These are phyloP conservation scores for Colius striatus DNA, from an alignment of 2,113 vertebrate species.

Conservation along the genomic window DNA sequence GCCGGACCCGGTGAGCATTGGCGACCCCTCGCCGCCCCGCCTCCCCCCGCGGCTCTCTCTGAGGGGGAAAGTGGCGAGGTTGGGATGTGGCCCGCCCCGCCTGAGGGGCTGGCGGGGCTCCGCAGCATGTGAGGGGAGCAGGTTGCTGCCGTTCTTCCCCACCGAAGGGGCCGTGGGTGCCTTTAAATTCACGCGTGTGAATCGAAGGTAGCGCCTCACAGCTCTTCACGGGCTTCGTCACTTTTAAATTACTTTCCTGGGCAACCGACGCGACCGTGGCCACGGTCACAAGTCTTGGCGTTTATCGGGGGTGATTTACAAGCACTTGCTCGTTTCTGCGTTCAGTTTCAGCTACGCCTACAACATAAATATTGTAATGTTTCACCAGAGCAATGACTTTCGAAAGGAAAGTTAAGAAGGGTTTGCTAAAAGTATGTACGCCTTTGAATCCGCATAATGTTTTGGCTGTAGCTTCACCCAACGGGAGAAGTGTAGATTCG, in stretches of 20 bases:
- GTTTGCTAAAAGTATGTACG: fast-evolving
- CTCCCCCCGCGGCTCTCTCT: no score
- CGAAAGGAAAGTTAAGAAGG: not conserved
- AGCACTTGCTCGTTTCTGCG: not conserved
- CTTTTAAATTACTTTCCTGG: not conserved
- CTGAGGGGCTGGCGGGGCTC: not conserved
- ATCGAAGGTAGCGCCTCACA: not conserved
- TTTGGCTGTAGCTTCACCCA: fast-evolving
- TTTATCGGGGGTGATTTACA: not conserved
- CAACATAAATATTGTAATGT: fast-evolving
- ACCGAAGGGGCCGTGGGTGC: not conserved
- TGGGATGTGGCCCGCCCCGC: not conserved
- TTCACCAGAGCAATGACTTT: fast-evolving
- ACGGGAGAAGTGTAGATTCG: not conserved
- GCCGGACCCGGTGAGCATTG: constrained; percentile 28
- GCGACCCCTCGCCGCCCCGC: not conserved
- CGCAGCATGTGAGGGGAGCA: not conserved
- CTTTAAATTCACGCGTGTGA: not conserved
- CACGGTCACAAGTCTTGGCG: not conserved
- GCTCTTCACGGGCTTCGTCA: fast-evolving
- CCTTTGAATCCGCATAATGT: not conserved
- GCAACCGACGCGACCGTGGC: not conserved
- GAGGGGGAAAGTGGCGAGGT: not conserved
- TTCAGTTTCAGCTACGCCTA: fast-evolving
- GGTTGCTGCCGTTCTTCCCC: no score